Base-by-base conservation (phyloP, 2,888 invertebrate species). In the Anorthoa munda region DNA sequence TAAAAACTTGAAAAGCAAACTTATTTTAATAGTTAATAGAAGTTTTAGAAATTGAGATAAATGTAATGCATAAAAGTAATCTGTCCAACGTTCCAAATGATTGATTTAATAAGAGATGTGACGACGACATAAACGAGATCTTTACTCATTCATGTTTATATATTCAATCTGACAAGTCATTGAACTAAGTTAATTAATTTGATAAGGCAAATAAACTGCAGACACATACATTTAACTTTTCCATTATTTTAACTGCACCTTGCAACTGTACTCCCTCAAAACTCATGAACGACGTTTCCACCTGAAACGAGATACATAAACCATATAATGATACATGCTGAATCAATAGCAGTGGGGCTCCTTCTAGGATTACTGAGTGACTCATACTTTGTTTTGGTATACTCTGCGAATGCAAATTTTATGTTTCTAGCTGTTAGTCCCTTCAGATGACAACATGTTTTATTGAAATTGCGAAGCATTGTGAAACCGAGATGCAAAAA, bases 261-360 rank as follows among this genome's bases (percentile, higher is more conserved):
- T 99, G 99, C 88, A 99, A 97, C 96, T 99, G 99, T 81, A 98
- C 97, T 76, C 99, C 99, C 96, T 99, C 99, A 95, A 99, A 99
- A 58, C 99, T 98, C 99, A 99, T 99, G 93, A 99, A 98, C 15
- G 99, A 99, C 85, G 98, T 98, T 92, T 98, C 98, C 72, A 98
- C 97, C 99, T 99, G 93, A 55, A 97, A 96, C 82, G 17, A 65
- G 63, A 63, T 53, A 67, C 17, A 71, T 48, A 18, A 64, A 56
- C 15, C 46, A 48, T 66, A 18, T 56, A 58, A 69, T 79, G 26
- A 82, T 46, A 81, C 46, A 46, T 21, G 48, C 5, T 21, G 13
- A 48, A 66, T 77, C 72, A 71, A 69, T 55, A 55, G 51, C 11
- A 48, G 45, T 51, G 72, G 45, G 72, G 78, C 70, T 70, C 66